Evolutionary conservation across 2,888 invertebrate genomes (phyloP).

Genomic region (Ichneumoninae sp.): DNA sequence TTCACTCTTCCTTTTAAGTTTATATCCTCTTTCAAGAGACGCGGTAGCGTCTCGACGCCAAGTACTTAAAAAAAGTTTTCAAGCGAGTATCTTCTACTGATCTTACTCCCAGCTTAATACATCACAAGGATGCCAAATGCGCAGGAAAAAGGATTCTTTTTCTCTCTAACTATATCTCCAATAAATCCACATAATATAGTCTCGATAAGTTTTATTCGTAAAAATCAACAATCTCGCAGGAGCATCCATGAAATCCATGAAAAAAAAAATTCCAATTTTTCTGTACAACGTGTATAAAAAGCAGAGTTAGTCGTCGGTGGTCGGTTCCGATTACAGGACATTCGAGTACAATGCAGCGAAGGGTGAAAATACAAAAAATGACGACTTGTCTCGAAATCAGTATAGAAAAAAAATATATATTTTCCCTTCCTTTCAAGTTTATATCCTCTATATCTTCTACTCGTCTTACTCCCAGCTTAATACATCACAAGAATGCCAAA

Average conservation of each 20-base stretch:
- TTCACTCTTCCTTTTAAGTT: too few relatives aligned
- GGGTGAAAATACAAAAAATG: conserved; percentile 14
- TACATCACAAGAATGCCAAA: background rate
- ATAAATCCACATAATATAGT: background rate
- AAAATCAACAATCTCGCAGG: conserved; percentile 43
- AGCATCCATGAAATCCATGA: background rate
- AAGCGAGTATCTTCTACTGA: too few relatives aligned
- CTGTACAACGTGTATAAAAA: conserved; percentile 58
- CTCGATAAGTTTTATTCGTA: conserved; percentile 57
- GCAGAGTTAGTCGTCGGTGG: background rate
- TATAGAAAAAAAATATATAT: too few relatives aligned
- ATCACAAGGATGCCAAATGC: background rate
- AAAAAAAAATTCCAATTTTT: conserved; percentile 17
- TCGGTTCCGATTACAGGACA: conserved; percentile 11
- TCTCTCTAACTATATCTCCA: background rate
- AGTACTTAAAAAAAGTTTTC: too few relatives aligned
- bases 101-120: too few relatives aligned
- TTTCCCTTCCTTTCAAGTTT: too few relatives aligned
- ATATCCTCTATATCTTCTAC: too few relatives aligned
- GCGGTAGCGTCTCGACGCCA: too few relatives aligned
- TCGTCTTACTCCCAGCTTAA: too few relatives aligned
- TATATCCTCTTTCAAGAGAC: too few relatives aligned
- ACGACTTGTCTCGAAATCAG: too few relatives aligned
- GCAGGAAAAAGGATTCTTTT: background rate
- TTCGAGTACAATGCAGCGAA: conserved; percentile 43